A percentile compares a stretch with the other conserved stretches of the same genome.
Evolutionary conservation across 2,797 vertebrate genomes (phyloP).

Genomic region (Naso thynnoides): DNA sequence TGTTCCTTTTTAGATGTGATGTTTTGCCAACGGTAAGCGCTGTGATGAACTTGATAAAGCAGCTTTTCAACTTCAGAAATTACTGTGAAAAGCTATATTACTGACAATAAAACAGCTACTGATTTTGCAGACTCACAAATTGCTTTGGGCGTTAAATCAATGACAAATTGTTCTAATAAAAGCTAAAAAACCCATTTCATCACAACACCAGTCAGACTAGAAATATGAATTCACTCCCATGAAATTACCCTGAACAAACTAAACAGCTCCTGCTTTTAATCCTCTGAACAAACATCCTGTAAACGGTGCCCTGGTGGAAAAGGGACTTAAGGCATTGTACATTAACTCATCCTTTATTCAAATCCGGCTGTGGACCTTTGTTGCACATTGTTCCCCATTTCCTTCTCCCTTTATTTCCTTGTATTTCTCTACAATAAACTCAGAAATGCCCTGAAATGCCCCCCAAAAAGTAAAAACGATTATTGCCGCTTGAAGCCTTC

Average conservation of each 20-base stretch:
- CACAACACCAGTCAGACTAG: neutral
- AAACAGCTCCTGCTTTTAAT: neutral
- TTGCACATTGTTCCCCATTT: neutral
- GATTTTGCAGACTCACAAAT: slow-evolving; percentile 4
- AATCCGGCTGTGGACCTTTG: neutral
- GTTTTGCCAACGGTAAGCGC: neutral
- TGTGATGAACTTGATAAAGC: neutral
- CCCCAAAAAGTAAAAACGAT: neutral
- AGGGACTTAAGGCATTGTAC: neutral
- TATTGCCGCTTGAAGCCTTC: neutral
- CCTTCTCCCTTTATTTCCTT: neutral
- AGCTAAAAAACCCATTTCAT: slow-evolving; percentile 2
- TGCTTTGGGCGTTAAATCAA: slow-evolving; percentile 23
- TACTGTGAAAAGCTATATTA: neutral
- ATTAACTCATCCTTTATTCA: neutral
- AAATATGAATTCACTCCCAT: slow-evolving; percentile 9
- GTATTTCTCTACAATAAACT: neutral
- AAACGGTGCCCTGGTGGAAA: neutral
- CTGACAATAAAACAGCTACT: neutral
- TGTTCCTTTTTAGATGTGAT: neutral
- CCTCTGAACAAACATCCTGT: neutral
- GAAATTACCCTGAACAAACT: slow-evolving; percentile 4
- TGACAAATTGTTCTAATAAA: slow-evolving; percentile 9
- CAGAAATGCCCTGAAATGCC: neutral
- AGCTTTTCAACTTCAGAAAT: slow-evolving; percentile 11